Evolutionary conservation across 2,797 vertebrate species (phyloP), one percentile per base, ranked within the genome.

Genomic region (Gadopsis bispinosus): DNA sequence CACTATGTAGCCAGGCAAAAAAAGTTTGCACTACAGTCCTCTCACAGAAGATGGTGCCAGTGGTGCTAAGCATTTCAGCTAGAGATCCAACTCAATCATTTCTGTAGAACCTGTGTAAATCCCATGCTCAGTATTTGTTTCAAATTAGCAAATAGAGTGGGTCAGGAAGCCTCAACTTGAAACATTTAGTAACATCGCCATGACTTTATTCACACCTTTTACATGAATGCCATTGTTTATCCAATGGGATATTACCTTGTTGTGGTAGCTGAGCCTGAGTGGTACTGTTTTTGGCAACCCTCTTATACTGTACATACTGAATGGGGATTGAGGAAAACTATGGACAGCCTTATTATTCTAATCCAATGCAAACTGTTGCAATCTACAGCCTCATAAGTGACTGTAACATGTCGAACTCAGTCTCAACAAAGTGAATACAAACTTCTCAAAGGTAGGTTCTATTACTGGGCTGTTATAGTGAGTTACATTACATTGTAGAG

Each of bases 11-110:
- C 37, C 5, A 47, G 67, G 55, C 45, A 29, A 11, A 41, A 56
- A 54, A 56, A 20, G 0, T 47, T 58, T 33, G 20, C 33, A 26
- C 26, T 41, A 3, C 14, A 61, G 39, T 22, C 14, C 13, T 76
- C 55, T 71, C 16, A 50, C 16, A 59, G 29, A 61, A 60, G 73
- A 31, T 29, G 19, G 10, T 41, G 56, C 33, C 48, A 81, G 70
- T 14, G 11, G 17, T 29, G 11, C 17, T 20, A 17, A 74, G 71
- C 43, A 51, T 71, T 56, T 68, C n/a, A 62, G 20, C 45, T 11
- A 48, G 56, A 10, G 51, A 37, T 79, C 22, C 13, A 37, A 35
- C n/a, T 59, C 13, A 45, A 35, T 3, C 14, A 35, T 53, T 56
- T 67, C 33, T 41, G 35, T 37, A 20, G 33, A 31, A 73, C 64